Percentiles rank a stretch among this genome's conserved stretches.
These are phyloP conservation scores for Charanyca ferruginea DNA, from an alignment of 2,888 invertebrate species.

Conservation along the genomic window DNA sequence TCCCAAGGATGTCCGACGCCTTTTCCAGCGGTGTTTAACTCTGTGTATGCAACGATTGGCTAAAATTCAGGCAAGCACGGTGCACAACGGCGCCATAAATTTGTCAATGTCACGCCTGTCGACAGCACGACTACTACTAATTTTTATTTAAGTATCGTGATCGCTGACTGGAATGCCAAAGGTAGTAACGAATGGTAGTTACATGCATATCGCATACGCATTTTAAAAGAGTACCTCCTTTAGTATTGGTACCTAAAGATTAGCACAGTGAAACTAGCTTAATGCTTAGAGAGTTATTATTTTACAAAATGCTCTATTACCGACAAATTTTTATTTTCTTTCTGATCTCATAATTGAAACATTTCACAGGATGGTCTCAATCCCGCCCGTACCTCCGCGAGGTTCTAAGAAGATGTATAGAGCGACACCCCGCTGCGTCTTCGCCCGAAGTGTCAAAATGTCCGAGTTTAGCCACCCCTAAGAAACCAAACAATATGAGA, in stretches of 20 bases:
- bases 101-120: constrained; percentile 78
- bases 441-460: constrained; percentile 90
- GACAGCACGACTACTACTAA: constrained; percentile 69
- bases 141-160: constrained; percentile 71
- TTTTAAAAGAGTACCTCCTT: constrained; percentile 44
- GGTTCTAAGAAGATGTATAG: constrained; percentile 86
- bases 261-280: constrained; percentile 12
- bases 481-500: constrained; percentile 58
- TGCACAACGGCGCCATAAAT: constrained; percentile 76
- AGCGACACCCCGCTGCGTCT: constrained; percentile 85
- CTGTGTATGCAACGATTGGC: constrained; percentile 57
- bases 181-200: constrained; percentile 51
- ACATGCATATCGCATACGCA: constrained; percentile 53
- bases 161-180: constrained; percentile 74
- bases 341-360: constrained; percentile 79
- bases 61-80: constrained; percentile 65
- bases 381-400: constrained; percentile 81
- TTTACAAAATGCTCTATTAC: constrained; percentile 8
- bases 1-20: constrained; percentile 37
- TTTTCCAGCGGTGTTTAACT: constrained; percentile 63
- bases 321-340: constrained; percentile 23
- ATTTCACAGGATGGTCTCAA: constrained; percentile 82
- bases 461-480: constrained; percentile 83
- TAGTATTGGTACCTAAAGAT: constrained; percentile 30
- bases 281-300: background rate